Conservation (phyloP, 2,888 invertebrate genomes). For the Drosophila tripunctata region DNA sequence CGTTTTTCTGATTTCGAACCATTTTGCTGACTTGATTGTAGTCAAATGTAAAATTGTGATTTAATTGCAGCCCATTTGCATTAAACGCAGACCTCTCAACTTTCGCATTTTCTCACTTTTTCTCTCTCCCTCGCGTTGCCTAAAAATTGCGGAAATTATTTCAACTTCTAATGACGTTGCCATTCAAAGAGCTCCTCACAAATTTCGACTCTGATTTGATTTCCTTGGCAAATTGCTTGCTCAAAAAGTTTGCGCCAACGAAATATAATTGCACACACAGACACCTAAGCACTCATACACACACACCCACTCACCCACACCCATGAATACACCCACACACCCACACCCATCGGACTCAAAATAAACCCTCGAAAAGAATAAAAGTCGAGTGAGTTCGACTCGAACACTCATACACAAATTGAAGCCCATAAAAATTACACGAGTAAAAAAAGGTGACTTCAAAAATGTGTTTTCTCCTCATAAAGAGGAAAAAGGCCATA, state of each 20-base stretch:
- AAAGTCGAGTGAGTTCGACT: constrained; percentile 26
- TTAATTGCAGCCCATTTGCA: constrained; percentile 10
- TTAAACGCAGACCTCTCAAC: not conserved
- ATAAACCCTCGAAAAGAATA: constrained; percentile 21
- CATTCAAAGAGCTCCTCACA: constrained; percentile 34
- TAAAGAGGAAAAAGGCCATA: constrained; percentile 32
- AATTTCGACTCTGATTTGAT: constrained; percentile 47
- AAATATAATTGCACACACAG: constrained; percentile 53
- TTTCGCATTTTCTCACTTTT: not conserved
- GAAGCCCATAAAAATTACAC: constrained; percentile 56
- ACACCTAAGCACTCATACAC: too few species aligned
- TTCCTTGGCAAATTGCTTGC: constrained; percentile 44
- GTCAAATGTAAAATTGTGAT: constrained; percentile 1
- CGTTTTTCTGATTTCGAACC: too few species aligned
- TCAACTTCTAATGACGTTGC: constrained; percentile 41
- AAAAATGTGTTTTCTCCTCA: constrained; percentile 20
- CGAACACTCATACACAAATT: constrained; percentile 53
- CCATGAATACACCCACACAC: constrained; percentile 2
- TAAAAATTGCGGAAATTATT: constrained; percentile 40
- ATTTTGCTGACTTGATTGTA: too few species aligned
- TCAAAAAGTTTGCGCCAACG: constrained; percentile 47
- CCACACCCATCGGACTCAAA: too few species aligned
- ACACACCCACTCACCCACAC: not conserved
- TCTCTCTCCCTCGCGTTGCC: not conserved
- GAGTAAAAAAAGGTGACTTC: constrained; percentile 39